Evolutionary conservation across 2,797 vertebrate genomes (phyloP).

Genomic region (Nyctibius grandis): DNA sequence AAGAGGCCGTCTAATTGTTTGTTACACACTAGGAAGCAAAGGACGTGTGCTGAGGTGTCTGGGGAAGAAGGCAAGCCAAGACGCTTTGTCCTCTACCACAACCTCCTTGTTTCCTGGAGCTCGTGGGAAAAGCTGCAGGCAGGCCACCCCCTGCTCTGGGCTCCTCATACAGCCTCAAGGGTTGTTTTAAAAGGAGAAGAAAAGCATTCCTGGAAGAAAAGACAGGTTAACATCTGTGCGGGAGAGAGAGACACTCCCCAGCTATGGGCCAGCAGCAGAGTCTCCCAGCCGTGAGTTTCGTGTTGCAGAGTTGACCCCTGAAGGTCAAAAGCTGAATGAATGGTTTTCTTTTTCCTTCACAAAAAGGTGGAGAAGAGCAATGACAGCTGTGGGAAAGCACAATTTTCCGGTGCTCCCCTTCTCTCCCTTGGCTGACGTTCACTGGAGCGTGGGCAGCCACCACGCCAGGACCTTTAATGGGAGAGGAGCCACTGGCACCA

Average conservation of each 20-base stretch:
- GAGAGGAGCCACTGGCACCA: background rate
- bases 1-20: background rate
- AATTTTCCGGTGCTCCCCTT: background rate
- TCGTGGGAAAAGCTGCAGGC: background rate
- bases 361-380: background rate
- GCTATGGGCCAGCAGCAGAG: fast-evolving
- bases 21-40: too few species aligned
- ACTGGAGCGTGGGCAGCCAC: too few species aligned
- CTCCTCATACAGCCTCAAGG: background rate
- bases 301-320: background rate
- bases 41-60: fast-evolving
- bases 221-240: background rate
- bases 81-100: too few species aligned
- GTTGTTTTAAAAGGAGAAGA: background rate
- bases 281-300: background rate
- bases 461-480: too few species aligned
- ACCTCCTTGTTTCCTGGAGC: background rate
- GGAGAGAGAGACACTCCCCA: background rate
- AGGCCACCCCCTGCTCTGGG: background rate
- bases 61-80: background rate
- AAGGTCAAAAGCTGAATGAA: background rate
- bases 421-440: background rate
- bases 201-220: background rate
- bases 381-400: background rate
- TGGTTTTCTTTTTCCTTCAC: background rate